Base-by-base conservation (phyloP, 2,797 vertebrate genomes). In the Ciconia nigra region DNA sequence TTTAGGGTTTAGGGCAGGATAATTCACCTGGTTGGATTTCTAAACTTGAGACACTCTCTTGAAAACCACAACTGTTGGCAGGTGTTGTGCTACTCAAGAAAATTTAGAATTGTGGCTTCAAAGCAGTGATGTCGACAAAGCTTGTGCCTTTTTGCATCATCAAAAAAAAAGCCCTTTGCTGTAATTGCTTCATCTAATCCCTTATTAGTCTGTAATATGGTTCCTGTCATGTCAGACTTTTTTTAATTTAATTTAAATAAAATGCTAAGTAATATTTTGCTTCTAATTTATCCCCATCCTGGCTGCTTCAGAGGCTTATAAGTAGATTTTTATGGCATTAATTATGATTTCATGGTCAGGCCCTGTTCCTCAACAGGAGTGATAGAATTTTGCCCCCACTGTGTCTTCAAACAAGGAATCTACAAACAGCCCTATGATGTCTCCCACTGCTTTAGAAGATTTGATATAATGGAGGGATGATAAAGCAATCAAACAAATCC, bases 261-360 rank as follows among this genome's bases (percentile, higher is more conserved):
- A 98, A 97, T 49, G 44, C 86, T 97, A 90, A 83, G 9, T 86
- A 81, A 19, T 76, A 47, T 96, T 97, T 97, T 79, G 65, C 58
- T 78, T 95, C 79, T 95, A 66, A 94, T 91, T 97, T 96, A 28
- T 61, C 90, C 85, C 93, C 81, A 42, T 80, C 83, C 91, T 84
- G 84, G 66, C 95, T 90, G 63, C 90, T 94, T 93, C 91, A 87
- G 95, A 97, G 97, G 97, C 97, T 98, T 95, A 59, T 97, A 96
- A 98, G 97, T 97, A 97, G 98, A 98, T 99, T 98, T 96, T 97
- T 98, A 95, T 70, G 95, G 97, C 96, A 94, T 98, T 98, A 98
- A 98, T 99, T 98, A 98, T 59, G 96, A 98, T 99, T 99, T 98
- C 97, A 92, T 97, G 97, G 98, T 91, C 96, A 92, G 91, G 76